These are phyloP conservation scores for Serripes groenlandicus DNA, from an alignment of 2,888 invertebrate species.

Conservation along the genomic window DNA sequence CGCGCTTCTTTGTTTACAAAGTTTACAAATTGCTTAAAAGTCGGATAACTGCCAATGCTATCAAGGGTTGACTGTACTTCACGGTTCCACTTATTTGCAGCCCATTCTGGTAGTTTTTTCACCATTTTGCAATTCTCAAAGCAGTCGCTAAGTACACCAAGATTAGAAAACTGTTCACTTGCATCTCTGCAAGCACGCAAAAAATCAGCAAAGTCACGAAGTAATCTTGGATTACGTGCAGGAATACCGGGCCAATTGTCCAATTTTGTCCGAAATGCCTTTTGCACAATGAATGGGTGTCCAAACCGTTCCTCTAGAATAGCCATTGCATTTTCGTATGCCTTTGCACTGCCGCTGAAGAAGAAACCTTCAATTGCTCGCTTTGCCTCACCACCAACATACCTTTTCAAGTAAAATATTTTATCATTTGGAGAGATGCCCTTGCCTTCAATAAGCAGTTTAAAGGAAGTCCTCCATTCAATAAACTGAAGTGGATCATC, in stretches of 20 bases:
- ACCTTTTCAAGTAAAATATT: slow-evolving; percentile 21
- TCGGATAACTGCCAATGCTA: background rate
- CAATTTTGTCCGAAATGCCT: background rate
- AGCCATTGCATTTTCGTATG: background rate
- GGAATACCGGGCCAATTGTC: slow-evolving; percentile 1
- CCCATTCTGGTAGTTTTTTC: slow-evolving; percentile 9
- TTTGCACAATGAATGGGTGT: background rate
- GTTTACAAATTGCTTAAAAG: slow-evolving; percentile 47
- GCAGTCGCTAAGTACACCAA: slow-evolving; percentile 9
- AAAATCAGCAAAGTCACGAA: slow-evolving; percentile 42
- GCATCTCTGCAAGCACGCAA: slow-evolving; percentile 41
- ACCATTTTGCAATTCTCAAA: background rate
- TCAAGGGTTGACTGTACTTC: background rate
- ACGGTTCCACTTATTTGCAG: background rate
- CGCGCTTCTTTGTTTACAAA: slow-evolving; percentile 7
- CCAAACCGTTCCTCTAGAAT: background rate
- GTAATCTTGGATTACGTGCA: background rate
- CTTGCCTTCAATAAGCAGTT: slow-evolving; percentile 44
- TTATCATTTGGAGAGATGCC: slow-evolving; percentile 37
- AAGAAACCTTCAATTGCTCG: slow-evolving; percentile 41
- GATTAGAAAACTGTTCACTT: slow-evolving; percentile 17
- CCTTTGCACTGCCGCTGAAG: background rate
- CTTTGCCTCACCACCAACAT: slow-evolving; percentile 42
- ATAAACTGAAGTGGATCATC: slow-evolving; percentile 37
- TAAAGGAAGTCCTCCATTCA: slow-evolving; percentile 42